A percentile compares a stretch with the other conserved stretches of the same genome.
phyloP scores from a whole-genome alignment of 2,888 invertebrate species.

The Ornithoptera alexandrae region DNA sequence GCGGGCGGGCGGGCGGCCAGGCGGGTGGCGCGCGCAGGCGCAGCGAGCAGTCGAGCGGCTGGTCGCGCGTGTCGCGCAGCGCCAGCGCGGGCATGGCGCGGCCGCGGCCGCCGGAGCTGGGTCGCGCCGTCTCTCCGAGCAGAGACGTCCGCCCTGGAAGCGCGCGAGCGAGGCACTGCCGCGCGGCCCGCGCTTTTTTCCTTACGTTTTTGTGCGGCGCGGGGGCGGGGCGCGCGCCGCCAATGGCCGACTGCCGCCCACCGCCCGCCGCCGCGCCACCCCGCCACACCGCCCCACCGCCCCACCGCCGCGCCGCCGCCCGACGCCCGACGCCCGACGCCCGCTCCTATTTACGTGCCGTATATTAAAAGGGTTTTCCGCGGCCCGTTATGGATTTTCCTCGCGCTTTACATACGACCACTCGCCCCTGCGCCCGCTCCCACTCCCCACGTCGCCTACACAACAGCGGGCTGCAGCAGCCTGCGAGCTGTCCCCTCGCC shows the following conservation, averaged over 20 bases:
- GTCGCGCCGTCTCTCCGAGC: conserved; percentile 66
- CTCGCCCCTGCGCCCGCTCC: conserved; percentile 7
- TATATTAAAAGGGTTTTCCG: conserved; percentile 81
- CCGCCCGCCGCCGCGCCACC: conserved; percentile 43
- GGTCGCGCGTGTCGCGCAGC: conserved; percentile 79
- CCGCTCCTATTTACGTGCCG: conserved; percentile 75
- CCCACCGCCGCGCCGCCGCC: conserved; percentile 37
- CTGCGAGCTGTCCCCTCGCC: background rate
- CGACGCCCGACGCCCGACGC: conserved; percentile 38
- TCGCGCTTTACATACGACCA: conserved; percentile 65
- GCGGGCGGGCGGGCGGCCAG: conserved; percentile 64
- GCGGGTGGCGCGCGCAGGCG: conserved; percentile 72
- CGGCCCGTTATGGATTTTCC: conserved; percentile 79
- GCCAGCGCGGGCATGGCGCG: conserved; percentile 84
- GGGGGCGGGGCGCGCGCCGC: conserved; percentile 68
- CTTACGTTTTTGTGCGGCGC: conserved; percentile 58
- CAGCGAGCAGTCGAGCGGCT: conserved; percentile 88
- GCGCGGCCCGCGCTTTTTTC: conserved; percentile 65
- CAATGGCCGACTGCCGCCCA: conserved; percentile 62
- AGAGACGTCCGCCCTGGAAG: conserved; percentile 55
- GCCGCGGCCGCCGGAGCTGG: conserved; percentile 78
- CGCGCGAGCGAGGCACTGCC: conserved; percentile 74
- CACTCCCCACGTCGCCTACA: conserved; percentile 9
- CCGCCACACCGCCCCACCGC: conserved; percentile 32
- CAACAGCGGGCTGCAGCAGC: background rate